Conservation (phyloP, 1,140 invertebrate species). For the Nebria ingens region DNA sequence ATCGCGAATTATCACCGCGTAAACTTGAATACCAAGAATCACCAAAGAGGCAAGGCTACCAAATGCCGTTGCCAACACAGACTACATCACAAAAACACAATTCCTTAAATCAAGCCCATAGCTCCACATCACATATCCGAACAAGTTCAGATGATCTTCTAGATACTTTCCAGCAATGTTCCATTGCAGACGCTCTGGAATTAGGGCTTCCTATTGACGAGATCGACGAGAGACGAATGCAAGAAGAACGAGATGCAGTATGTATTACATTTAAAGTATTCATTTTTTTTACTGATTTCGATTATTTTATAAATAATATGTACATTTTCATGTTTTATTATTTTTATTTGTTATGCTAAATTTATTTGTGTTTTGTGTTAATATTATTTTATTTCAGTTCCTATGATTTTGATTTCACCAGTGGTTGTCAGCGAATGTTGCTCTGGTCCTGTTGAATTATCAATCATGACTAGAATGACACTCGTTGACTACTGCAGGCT, state of each 20-base stretch:
- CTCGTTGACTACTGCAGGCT: constrained; percentile 1
- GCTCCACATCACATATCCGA: background rate
- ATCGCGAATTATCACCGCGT: background rate
- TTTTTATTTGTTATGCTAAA: background rate
- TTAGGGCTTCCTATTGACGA: constrained; percentile 43
- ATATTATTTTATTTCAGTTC: background rate
- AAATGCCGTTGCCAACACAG: constrained; percentile 26
- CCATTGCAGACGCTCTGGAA: constrained; percentile 26
- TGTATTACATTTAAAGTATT: background rate
- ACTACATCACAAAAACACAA: background rate
- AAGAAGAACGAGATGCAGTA: constrained; percentile 49
- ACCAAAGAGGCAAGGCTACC: constrained; percentile 25
- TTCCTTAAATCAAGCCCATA: constrained; percentile 11
- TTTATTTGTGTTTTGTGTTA: background rate
- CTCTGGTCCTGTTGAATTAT: background rate
- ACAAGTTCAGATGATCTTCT: background rate
- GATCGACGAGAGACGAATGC: constrained; percentile 44
- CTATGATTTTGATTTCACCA: background rate
- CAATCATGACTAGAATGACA: constrained; percentile 12
- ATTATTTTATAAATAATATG: background rate
- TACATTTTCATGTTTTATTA: background rate
- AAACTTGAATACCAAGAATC: constrained; percentile 7
- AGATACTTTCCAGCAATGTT: background rate
- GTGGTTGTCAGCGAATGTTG: constrained; percentile 9
- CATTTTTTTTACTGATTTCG: background rate